Base-by-base conservation (phyloP, 1,140 invertebrate species). In the Caenorhabditis remanei region DNA sequence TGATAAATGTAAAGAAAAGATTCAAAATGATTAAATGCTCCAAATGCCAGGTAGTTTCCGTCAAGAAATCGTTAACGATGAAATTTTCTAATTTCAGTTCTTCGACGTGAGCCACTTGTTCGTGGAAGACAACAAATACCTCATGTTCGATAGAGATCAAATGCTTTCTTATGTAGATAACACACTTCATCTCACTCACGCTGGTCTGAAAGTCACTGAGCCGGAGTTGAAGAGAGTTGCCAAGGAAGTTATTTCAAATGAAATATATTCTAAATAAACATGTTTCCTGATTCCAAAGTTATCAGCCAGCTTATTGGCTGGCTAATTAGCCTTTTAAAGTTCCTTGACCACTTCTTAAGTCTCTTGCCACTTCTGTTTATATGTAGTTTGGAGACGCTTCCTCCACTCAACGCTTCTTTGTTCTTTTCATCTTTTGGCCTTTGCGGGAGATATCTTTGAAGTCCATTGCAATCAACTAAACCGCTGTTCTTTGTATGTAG, bases 91-190 rank as follows among this genome's bases (percentile, higher is more conserved):
- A 40, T 65, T 65, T 40, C 61, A 65, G 61, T 11, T 65, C 7
- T 65, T 13, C 24, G 61, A 65, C 40, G 11, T 65, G 24, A 13
- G 32, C 19, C 24, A 65, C 4, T 8, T 40, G 9, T 65, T 65
- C 40, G 13, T 65, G 13, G 61, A 65, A 13, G 19, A 40, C 40
- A 24, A 65, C 5, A 65, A 40, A 24, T 65, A 65, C 19, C 11
- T 65, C 24, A 40, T 24, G 40, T 65, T 65, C 11, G 61, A 65
- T 9, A 8, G 61, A n/a, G 24, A 65, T 13, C 13, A 32, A 9
- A 65, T 40, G 32, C 61, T 65, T 65, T 32, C 61, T 24, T 65
- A 65, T 24, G 61, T 65, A 8, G 61, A 65, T 40, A 65, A 65
- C 61, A 8, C 24, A 8, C 32, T 65, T 41, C 61, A 65, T 40